phyloP scores from a whole-genome alignment of 2,888 invertebrate species.

The Heliconius ethilla region DNA sequence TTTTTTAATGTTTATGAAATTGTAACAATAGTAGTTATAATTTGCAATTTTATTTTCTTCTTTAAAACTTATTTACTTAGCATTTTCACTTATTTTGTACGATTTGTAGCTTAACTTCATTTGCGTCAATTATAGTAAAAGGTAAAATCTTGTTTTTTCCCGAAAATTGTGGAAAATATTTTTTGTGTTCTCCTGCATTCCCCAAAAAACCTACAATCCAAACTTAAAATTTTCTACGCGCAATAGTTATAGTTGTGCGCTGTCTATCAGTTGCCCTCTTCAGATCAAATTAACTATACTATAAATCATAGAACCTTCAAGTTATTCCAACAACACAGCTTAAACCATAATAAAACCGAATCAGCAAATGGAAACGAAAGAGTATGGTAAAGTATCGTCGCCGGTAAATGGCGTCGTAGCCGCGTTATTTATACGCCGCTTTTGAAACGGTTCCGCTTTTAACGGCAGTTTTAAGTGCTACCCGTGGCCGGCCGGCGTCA shows the following conservation, averaged over 20 bases:
- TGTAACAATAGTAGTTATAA: background rate
- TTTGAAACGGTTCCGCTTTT: constrained; percentile 75
- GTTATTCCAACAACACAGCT: constrained; percentile 2
- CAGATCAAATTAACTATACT: too few relatives aligned
- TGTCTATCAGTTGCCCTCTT: background rate
- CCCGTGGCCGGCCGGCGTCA: constrained; percentile 58
- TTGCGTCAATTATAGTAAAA: background rate
- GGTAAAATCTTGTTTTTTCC: background rate
- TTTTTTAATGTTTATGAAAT: background rate
- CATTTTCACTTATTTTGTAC: background rate
- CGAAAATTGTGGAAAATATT: background rate
- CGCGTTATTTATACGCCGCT: constrained; percentile 76
- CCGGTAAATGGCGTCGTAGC: constrained; percentile 68
- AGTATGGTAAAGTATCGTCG: constrained; percentile 72
- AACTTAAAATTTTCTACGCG: background rate
- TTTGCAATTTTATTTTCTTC: background rate
- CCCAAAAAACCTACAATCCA: background rate
- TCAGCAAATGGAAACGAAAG: constrained; percentile 60
- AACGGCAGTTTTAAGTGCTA: constrained; percentile 78
- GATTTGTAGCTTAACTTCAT: background rate
- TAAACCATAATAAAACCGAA: constrained; percentile 32
- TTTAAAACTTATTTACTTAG: background rate
- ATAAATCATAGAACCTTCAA: background rate
- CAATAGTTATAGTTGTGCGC: background rate
- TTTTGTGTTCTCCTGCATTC: background rate